These are phyloP conservation scores for Augochlora pura DNA, from an alignment of 1,140 invertebrate genomes.

Conservation along the genomic window DNA sequence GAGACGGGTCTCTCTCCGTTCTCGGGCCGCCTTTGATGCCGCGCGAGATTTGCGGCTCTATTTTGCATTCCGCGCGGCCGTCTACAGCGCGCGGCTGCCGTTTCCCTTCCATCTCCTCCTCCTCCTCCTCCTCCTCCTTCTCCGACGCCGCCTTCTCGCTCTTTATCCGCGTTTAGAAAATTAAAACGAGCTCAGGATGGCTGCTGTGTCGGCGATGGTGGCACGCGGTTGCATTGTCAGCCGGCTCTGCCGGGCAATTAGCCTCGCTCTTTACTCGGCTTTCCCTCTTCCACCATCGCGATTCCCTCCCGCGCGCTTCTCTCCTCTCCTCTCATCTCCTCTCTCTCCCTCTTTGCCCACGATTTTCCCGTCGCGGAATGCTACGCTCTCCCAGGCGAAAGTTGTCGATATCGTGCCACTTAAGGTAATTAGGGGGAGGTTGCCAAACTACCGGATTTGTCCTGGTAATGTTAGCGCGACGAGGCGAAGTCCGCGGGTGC, in stretches of 20 bases:
- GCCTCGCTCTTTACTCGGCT: constrained; percentile 39
- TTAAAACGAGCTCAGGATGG: constrained; percentile 55
- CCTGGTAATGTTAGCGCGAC: too few species aligned
- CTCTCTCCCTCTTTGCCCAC: too few species aligned
- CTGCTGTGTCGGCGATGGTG: constrained; percentile 2
- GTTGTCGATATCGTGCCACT: too few species aligned
- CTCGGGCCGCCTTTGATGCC: constrained; percentile 65
- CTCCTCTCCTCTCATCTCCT: neutral
- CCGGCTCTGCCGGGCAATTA: constrained; percentile 63
- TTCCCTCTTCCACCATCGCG: constrained; percentile 12
- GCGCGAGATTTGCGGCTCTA: constrained; percentile 70
- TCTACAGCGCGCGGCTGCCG: constrained; percentile 61
- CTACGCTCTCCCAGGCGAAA: neutral
- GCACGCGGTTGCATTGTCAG: constrained; percentile 63
- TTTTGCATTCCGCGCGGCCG: constrained; percentile 72
- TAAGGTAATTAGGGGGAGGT: too few species aligned
- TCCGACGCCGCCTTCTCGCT: neutral
- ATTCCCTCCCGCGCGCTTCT: neutral
- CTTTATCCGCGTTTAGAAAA: constrained; percentile 58
- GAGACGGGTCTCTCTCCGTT: constrained; percentile 62
- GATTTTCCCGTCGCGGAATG: too few species aligned
- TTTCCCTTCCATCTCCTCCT: constrained; percentile 10
- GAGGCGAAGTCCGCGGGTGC: too few species aligned
- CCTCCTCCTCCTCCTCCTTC: neutral
- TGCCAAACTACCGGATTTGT: too few species aligned